A percentile compares a stretch with the other conserved stretches of the same genome.
Evolutionary conservation across 1,140 invertebrate genomes (phyloP).

Genomic region (Nylanderia fulva): DNA sequence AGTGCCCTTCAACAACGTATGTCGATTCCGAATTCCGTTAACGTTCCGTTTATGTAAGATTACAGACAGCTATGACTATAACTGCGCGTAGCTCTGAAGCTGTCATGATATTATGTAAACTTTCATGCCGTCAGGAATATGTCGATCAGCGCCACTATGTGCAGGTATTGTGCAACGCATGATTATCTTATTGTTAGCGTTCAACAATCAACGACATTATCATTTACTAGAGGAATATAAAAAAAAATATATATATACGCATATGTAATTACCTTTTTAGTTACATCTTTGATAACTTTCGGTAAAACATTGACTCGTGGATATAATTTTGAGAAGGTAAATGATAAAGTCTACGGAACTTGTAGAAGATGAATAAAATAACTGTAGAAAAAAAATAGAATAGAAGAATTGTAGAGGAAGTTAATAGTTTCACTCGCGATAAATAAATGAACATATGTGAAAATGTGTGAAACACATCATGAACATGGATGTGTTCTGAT

Average conservation of each 20-base stretch:
- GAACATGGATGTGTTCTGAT: neutral
- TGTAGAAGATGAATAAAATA: too few relatives aligned
- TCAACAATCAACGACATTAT: conserved; percentile 21
- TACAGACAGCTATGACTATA: conserved; percentile 29
- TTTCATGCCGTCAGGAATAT: conserved; percentile 91
- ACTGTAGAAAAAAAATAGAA: too few relatives aligned
- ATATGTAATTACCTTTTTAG: neutral
- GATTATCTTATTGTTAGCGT: conserved; percentile 18
- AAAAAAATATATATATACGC: neutral
- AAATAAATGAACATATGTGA: neutral
- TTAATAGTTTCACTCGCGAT: neutral
- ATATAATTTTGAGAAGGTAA: neutral
- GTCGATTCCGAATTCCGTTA: neutral
- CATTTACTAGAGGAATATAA: conserved; percentile 3
- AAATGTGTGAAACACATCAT: neutral
- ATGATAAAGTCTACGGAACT: conserved; percentile 5
- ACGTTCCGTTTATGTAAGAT: conserved; percentile 29
- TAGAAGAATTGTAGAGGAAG: too few relatives aligned
- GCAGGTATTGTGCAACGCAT: conserved; percentile 88
- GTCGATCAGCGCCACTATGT: conserved; percentile 92
- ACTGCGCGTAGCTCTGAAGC: conserved; percentile 24
- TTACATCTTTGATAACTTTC: neutral
- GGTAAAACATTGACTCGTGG: neutral
- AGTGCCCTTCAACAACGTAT: neutral
- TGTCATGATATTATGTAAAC: conserved; percentile 72